Percentiles rank a stretch among this genome's conserved stretches.
Conservation (phyloP, 2,113 vertebrate genomes). For the Noctilio leporinus region DNA sequence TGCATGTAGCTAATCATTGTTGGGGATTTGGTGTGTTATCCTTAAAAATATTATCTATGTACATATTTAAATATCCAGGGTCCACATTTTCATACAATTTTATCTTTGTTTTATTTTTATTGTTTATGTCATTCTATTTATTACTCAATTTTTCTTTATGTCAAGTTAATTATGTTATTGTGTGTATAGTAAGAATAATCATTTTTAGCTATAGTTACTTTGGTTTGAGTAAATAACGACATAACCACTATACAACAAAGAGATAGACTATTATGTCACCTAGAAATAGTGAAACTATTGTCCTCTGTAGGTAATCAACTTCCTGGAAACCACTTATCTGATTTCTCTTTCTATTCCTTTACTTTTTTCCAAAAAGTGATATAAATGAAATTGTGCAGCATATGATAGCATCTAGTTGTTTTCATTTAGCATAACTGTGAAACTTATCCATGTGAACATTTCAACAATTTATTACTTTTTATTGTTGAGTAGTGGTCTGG, state of each 20-base stretch:
- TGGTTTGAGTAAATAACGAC: neutral
- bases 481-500: neutral
- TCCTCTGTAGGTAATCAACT: neutral
- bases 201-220: neutral
- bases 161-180: neutral
- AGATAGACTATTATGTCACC: neutral
- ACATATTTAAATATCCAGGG: neutral
- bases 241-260: neutral
- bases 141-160: neutral
- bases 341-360: neutral
- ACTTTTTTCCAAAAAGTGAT: neutral
- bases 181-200: neutral
- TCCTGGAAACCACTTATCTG: neutral
- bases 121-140: neutral
- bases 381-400: neutral
- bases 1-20: neutral
- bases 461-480: neutral
- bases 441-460: neutral
- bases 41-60: neutral
- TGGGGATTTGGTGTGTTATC: neutral
- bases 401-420: neutral
- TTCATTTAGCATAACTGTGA: neutral
- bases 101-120: neutral
- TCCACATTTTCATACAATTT: neutral
- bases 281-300: neutral